Conservation (phyloP, 2,888 invertebrate genomes). For the Tanaodytes sp. region DNA sequence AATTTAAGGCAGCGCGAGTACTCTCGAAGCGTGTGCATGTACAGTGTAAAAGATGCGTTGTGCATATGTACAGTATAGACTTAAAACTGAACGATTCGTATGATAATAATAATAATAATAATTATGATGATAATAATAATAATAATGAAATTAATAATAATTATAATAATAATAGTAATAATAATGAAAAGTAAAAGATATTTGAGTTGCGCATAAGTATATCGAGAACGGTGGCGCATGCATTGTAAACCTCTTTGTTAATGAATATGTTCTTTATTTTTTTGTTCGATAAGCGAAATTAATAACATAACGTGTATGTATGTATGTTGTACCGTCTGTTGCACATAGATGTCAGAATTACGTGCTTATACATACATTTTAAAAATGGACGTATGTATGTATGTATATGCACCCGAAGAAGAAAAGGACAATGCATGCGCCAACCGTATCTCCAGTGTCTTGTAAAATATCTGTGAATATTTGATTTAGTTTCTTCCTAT, state of each 20-base stretch:
- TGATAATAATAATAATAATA: neutral
- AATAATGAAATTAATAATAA: slow-evolving; percentile 22
- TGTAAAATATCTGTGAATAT: slow-evolving; percentile 74
- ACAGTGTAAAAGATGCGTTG: slow-evolving; percentile 73
- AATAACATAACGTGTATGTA: slow-evolving; percentile 35
- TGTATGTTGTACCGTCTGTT: slow-evolving; percentile 40
- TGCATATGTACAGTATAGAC: slow-evolving; percentile 73
- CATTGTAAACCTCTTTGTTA: slow-evolving; percentile 37
- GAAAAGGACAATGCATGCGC: slow-evolving; percentile 61
- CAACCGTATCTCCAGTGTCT: slow-evolving; percentile 66
- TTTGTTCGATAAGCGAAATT: slow-evolving; percentile 26
- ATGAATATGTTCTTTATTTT: slow-evolving; percentile 39
- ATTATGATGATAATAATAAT: slow-evolving; percentile 48
- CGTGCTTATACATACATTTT: slow-evolving; percentile 32
- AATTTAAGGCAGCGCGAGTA: slow-evolving; percentile 66
- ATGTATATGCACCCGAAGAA: slow-evolving; percentile 27
- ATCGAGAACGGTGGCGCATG: slow-evolving; percentile 60
- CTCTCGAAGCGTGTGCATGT: slow-evolving; percentile 70
- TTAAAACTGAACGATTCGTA: slow-evolving; percentile 61
- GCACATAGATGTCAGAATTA: slow-evolving; percentile 35
- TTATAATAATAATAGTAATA: neutral
- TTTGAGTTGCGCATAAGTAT: slow-evolving; percentile 68
- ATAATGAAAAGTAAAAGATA: slow-evolving; percentile 62
- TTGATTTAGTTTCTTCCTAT: slow-evolving; percentile 73
- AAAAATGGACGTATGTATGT: slow-evolving; percentile 12